Conservation (phyloP, 1,140 invertebrate genomes). For the Scaptomyza pallida region DNA sequence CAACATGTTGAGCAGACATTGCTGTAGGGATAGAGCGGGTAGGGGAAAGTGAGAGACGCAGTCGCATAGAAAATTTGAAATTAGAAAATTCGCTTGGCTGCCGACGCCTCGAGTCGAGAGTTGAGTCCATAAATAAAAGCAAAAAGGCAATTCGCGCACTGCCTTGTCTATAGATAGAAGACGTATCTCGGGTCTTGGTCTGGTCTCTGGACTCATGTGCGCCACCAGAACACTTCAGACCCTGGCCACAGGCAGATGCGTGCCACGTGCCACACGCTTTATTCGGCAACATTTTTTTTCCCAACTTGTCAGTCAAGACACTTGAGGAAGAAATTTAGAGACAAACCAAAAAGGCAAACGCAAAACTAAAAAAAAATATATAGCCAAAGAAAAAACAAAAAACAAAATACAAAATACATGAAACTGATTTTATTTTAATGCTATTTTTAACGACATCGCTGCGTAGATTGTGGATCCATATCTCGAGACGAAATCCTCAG, state of each 20-base stretch:
- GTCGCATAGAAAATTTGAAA: conserved; percentile 59
- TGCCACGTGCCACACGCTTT: conserved; percentile 69
- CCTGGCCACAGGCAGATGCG: conserved; percentile 69
- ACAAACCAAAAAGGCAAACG: conserved; percentile 32
- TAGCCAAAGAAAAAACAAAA: conserved; percentile 32
- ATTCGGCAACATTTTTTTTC: conserved; percentile 48
- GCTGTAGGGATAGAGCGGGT: background rate
- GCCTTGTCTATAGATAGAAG: conserved; percentile 68
- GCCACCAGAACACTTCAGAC: conserved; percentile 70
- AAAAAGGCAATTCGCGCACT: conserved; percentile 63
- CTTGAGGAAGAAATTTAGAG: conserved; percentile 48
- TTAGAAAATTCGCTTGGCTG: conserved; percentile 72
- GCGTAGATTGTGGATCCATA: conserved; percentile 89
- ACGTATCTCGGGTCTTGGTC: conserved; percentile 27
- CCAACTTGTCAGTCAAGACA: conserved; percentile 57
- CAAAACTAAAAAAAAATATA: conserved; percentile 33
- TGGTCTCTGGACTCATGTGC: conserved; percentile 45
- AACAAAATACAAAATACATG: conserved; percentile 40
- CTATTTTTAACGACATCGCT: conserved; percentile 73
- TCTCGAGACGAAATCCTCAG: conserved; percentile 89
- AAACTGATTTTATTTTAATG: conserved; percentile 61
- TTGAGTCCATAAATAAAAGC: conserved; percentile 79
- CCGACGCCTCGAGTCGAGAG: conserved; percentile 57
- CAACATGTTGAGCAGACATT: conserved; percentile 1
- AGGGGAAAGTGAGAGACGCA: background rate